Percentiles rank a stretch among this genome's conserved stretches.
Conservation (phyloP, 2,797 vertebrate species). For the Erpetoichthys calabaricus region DNA sequence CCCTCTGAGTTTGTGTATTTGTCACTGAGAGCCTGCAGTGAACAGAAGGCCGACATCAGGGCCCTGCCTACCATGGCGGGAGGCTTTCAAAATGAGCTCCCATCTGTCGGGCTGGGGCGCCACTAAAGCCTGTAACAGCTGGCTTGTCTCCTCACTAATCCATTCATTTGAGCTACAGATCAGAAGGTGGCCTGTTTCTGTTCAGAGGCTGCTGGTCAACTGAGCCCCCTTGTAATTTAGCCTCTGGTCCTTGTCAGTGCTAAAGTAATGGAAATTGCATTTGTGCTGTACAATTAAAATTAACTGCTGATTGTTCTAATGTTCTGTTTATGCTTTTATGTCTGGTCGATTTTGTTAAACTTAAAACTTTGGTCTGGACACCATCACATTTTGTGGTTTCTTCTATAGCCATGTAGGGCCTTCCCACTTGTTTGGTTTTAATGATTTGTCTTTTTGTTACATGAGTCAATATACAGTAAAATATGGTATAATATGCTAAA, state of each 20-base stretch:
- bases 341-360: not conserved
- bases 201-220: constrained; percentile 20
- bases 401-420: too few relatives aligned
- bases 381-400: too few relatives aligned
- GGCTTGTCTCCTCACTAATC: constrained; percentile 29
- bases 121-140: constrained; percentile 47
- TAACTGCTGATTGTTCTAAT: not conserved
- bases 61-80: constrained; percentile 35
- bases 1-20: constrained; percentile 8
- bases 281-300: not conserved
- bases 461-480: too few relatives aligned
- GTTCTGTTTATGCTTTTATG: not conserved
- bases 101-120: constrained; percentile 55
- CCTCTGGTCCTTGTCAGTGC: not conserved
- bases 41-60: constrained; percentile 30
- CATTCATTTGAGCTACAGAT: constrained; percentile 33
- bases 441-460: too few relatives aligned
- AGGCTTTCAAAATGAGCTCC: constrained; percentile 47
- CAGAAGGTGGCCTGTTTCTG: constrained; percentile 29
- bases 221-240: constrained; percentile 1
- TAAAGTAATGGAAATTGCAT: not conserved
- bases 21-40: constrained; percentile 5
- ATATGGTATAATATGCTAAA: too few relatives aligned
- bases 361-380: too few relatives aligned
- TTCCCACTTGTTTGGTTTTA: too few relatives aligned